These are phyloP conservation scores for Amblyornis subalaris DNA, from an alignment of 2,113 vertebrate genomes.

Conservation along the genomic window DNA sequence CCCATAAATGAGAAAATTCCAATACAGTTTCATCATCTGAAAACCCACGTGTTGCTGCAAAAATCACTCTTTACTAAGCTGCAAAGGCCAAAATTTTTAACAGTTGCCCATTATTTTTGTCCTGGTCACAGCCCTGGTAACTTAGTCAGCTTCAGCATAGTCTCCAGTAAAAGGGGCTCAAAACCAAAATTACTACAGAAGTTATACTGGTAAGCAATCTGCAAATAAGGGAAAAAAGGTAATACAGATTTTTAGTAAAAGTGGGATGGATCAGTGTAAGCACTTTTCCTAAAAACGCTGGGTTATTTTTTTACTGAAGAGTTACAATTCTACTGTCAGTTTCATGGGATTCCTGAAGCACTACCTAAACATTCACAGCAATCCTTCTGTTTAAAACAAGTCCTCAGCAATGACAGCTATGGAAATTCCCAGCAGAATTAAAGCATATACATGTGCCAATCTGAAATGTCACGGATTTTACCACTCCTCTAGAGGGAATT, in stretches of 20 bases:
- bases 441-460: accelerated
- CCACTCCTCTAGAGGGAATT: neutral
- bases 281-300: neutral
- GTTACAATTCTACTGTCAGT: neutral
- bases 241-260: neutral
- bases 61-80: neutral
- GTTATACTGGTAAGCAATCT: neutral
- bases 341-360: neutral
- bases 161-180: neutral
- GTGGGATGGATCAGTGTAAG: neutral
- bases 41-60: neutral
- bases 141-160: neutral
- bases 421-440: neutral
- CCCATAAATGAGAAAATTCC: neutral
- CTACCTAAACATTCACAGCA: neutral
- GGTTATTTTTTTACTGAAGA: neutral
- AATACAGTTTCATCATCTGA: neutral
- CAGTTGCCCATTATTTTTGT: neutral
- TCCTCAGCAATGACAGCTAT: neutral
- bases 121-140: neutral
- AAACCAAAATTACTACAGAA: neutral
- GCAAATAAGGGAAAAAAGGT: neutral
- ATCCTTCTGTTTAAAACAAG: neutral
- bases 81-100: neutral
- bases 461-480: neutral